phyloP scores from a whole-genome alignment of 2,113 vertebrate species.

The Labrus mixtus region DNA sequence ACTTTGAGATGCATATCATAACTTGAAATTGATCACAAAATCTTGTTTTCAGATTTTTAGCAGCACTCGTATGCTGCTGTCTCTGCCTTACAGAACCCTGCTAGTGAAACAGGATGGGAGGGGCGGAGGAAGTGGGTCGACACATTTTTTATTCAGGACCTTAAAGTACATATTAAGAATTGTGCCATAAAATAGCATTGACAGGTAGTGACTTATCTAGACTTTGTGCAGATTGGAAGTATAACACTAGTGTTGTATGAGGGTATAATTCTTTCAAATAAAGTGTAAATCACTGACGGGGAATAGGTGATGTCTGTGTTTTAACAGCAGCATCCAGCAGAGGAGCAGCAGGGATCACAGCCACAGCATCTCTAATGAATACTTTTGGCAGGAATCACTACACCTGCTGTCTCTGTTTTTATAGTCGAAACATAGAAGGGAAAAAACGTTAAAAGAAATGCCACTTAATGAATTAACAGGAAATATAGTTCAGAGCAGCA shows the following conservation, averaged over 20 bases:
- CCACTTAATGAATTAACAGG: background rate
- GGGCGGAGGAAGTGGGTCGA: too few species aligned
- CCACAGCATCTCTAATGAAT: constrained; percentile 58
- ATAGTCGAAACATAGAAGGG: constrained; percentile 1
- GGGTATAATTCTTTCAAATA: background rate
- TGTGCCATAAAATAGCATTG: too few species aligned
- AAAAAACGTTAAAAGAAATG: background rate
- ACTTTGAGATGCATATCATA: too few species aligned
- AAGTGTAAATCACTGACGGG: constrained; percentile 8
- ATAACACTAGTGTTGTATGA: background rate
- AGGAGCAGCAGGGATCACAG: constrained; percentile 51
- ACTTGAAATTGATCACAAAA: too few species aligned
- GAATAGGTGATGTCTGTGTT: constrained; percentile 30
- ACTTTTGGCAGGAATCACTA: constrained; percentile 40
- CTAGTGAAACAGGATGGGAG: too few species aligned
- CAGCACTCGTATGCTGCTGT: too few species aligned
- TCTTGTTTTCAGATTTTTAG: too few species aligned
- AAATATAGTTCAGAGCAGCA: background rate
- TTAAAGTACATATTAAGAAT: too few species aligned
- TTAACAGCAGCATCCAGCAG: constrained; percentile 52
- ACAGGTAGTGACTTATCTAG: too few species aligned
- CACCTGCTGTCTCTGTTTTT: constrained; percentile 31
- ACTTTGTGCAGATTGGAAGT: background rate
- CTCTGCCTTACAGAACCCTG: too few species aligned
- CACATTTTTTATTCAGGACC: too few species aligned